Evolutionary conservation across 2,113 vertebrate species (phyloP).

Genomic region (Grammomys surdaster): DNA sequence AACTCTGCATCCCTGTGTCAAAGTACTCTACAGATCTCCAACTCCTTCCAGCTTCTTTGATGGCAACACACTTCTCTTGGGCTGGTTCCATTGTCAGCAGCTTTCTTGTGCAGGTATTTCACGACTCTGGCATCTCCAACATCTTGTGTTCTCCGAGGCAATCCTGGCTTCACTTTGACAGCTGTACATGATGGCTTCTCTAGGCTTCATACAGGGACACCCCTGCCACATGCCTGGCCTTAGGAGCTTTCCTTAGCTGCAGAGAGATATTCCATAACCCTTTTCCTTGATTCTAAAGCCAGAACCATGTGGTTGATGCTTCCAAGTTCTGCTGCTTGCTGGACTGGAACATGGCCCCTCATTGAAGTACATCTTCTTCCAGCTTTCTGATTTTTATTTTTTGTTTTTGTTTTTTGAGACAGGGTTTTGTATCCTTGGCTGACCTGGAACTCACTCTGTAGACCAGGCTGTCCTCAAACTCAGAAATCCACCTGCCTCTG

Average conservation of each 20-base stretch:
- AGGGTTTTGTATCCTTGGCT: no score
- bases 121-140: not conserved
- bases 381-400: not conserved
- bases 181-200: no score
- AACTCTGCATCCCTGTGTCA: not conserved
- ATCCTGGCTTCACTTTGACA: not conserved
- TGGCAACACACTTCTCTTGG: not conserved
- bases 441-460: no score
- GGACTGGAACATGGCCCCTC: not conserved
- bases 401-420: no score
- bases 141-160: not conserved
- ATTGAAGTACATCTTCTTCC: not conserved
- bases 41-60: not conserved
- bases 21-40: not conserved
- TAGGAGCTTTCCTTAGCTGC: not conserved
- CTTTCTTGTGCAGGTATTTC: not conserved
- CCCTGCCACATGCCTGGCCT: not conserved
- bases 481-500: no score
- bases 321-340: not conserved
- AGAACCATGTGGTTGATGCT: not conserved
- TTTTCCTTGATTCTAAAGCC: not conserved
- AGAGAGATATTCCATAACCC: not conserved
- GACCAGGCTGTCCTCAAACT: no score
- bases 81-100: not conserved
- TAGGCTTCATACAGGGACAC: not conserved